Percentiles rank a stretch among this genome's conserved stretches.
phyloP scores from a whole-genome alignment of 2,113 vertebrate species.

The Tragelaphus imberbis region DNA sequence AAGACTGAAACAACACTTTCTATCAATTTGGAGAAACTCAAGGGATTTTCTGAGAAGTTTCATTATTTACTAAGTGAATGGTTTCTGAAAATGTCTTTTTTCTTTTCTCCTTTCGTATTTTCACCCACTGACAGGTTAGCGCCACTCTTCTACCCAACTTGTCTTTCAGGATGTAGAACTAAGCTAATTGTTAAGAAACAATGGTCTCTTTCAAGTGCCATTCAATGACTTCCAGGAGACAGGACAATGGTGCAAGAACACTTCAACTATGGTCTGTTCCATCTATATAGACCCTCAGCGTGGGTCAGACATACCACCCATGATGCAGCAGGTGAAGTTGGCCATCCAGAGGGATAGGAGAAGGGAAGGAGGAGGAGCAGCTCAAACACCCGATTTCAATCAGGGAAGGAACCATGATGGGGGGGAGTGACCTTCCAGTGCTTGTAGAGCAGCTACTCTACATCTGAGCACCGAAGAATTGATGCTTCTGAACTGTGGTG shows the following conservation, averaged over 20 bases:
- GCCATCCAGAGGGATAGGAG: not conserved
- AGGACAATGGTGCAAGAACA: not conserved
- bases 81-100: constrained; percentile 4
- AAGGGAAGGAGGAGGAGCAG: not conserved
- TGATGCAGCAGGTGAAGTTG: not conserved
- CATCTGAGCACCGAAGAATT: not conserved
- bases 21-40: not conserved
- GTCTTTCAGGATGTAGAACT: not conserved
- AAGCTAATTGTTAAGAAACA: not conserved
- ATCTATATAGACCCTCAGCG: too few relatives aligned
- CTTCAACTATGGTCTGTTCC: not conserved
- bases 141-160: not conserved
- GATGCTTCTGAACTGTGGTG: not conserved
- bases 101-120: not conserved
- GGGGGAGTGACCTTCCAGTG: not conserved
- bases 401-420: not conserved
- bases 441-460: not conserved
- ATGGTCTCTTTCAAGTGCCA: not conserved
- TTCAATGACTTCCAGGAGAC: not conserved
- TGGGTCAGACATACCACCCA: not conserved
- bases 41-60: not conserved
- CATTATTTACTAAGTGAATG: constrained; percentile 15
- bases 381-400: not conserved
- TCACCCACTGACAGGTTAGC: not conserved
- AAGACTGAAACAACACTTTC: constrained; percentile 10